A percentile compares a stretch with the other conserved stretches of the same genome.
Evolutionary conservation across 1,140 invertebrate genomes (phyloP).

Genomic region (Scaptomyza pallida): DNA sequence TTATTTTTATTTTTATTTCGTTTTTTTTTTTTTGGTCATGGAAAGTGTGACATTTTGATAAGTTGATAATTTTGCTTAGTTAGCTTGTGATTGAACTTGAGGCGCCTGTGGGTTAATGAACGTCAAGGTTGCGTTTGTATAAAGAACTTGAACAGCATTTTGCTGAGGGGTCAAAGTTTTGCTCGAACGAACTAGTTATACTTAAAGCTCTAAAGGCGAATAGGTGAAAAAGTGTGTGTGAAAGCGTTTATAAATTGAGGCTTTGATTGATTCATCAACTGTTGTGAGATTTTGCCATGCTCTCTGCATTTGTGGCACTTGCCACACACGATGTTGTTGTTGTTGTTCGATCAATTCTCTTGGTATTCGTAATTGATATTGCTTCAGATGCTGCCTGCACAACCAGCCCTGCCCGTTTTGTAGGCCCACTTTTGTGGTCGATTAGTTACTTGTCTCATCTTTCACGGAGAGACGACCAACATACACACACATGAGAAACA

Average conservation of each 20-base stretch:
- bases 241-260: neutral
- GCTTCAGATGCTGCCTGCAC: constrained; percentile 33
- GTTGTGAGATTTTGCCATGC: neutral
- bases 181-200: neutral
- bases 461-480: constrained; percentile 34
- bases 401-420: constrained; percentile 43
- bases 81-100: constrained; percentile 75
- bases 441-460: constrained; percentile 58
- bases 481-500: constrained; percentile 8
- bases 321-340: constrained; percentile 10
- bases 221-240: neutral
- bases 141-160: neutral
- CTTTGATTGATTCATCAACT: constrained; percentile 8
- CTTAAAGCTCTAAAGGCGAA: no score
- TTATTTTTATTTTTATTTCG: constrained; percentile 54
- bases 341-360: constrained; percentile 12
- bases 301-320: neutral
- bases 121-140: constrained; percentile 63
- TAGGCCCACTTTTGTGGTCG: constrained; percentile 54
- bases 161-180: neutral
- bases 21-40: constrained; percentile 60
- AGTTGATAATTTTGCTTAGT: constrained; percentile 55
- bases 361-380: constrained; percentile 36
- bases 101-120: constrained; percentile 65
- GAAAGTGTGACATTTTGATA: constrained; percentile 81